Evolutionary conservation across 2,113 vertebrate species (phyloP).

Genomic region (Hypomesus transpacificus): DNA sequence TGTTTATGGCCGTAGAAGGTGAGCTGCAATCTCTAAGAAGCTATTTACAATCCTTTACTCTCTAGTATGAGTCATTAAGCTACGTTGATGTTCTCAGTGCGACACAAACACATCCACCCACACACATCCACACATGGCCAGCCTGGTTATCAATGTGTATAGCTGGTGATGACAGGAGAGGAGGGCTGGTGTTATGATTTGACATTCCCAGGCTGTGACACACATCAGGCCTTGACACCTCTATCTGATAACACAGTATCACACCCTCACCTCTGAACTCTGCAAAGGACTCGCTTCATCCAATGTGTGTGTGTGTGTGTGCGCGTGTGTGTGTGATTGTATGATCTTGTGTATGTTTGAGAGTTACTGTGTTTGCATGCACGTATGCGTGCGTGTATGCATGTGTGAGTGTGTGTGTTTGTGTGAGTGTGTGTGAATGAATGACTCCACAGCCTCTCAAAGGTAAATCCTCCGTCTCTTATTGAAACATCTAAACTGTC

Average conservation of each 20-base stretch:
- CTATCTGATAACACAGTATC: slow-evolving; percentile 44
- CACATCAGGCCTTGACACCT: slow-evolving; percentile 19
- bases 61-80: too few species aligned
- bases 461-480: background rate
- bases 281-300: slow-evolving; percentile 11
- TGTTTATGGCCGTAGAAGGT: too few species aligned
- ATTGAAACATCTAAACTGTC: too few species aligned
- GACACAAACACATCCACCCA: too few species aligned
- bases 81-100: too few species aligned
- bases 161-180: background rate
- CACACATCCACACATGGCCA: too few species aligned
- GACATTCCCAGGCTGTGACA: slow-evolving; percentile 44
- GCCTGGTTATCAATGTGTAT: background rate
- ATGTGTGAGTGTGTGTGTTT: background rate
- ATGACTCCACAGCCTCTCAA: background rate
- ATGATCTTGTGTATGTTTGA: slow-evolving; percentile 8
- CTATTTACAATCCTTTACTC: too few species aligned
- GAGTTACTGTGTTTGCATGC: background rate
- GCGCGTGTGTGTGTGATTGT: slow-evolving; percentile 3
- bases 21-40: too few species aligned
- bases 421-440: background rate
- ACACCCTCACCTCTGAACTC: slow-evolving; percentile 44
- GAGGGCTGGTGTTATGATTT: slow-evolving; percentile 27
- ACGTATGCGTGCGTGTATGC: background rate
- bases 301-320: slow-evolving; percentile 2